Percentiles rank a stretch among this genome's conserved stretches.
These are phyloP conservation scores for Prietella phreatophila DNA, from an alignment of 2,113 vertebrate genomes.

Conservation along the genomic window DNA sequence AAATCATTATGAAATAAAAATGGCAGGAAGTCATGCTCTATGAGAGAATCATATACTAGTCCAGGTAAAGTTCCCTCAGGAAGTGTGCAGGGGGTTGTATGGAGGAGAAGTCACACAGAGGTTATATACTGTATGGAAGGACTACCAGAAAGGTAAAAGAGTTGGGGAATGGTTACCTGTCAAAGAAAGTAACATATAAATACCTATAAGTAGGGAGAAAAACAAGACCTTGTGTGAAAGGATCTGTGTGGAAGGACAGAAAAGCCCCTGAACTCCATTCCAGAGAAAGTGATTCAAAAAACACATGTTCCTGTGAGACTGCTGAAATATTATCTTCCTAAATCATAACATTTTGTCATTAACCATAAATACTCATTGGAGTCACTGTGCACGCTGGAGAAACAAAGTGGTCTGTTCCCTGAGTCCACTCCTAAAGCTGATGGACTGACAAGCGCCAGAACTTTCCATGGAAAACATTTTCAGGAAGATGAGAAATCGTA, in stretches of 20 bases:
- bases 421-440: conserved; percentile 59
- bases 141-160: conserved; percentile 16
- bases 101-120: conserved; percentile 13
- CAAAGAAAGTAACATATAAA: conserved; percentile 49
- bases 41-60: conserved; percentile 45
- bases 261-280: conserved; percentile 64
- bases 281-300: conserved; percentile 67
- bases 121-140: conserved; percentile 11
- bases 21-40: conserved; percentile 40
- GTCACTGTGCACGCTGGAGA: conserved; percentile 66
- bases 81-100: conserved; percentile 37
- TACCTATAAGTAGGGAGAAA: conserved; percentile 50
- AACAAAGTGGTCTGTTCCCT: conserved; percentile 62
- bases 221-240: conserved; percentile 57
- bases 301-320: conserved; percentile 71
- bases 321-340: conserved; percentile 76
- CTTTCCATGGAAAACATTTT: conserved; percentile 74
- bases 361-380: conserved; percentile 74
- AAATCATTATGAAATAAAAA: conserved; percentile 59
- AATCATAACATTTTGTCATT: conserved; percentile 74
- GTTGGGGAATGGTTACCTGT: conserved; percentile 58
- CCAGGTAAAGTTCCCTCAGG: conserved; percentile 57
- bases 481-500: conserved; percentile 51
- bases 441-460: conserved; percentile 70
- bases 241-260: conserved; percentile 60